Conservation (phyloP, 2,888 invertebrate species). For the Cheilosia pagana region DNA sequence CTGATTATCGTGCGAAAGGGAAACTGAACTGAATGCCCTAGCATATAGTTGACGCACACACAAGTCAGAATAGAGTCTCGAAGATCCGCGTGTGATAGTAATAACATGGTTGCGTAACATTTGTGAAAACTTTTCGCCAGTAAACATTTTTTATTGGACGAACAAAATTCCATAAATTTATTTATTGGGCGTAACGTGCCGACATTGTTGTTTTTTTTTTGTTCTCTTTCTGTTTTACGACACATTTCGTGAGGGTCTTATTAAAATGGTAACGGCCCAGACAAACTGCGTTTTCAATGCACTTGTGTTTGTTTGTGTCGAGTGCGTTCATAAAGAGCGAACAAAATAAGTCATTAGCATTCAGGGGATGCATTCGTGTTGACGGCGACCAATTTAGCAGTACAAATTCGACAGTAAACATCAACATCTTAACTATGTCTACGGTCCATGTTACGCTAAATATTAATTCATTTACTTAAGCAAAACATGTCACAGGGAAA, state of each 20-base stretch:
- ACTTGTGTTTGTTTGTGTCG: neutral
- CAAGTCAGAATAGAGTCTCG: neutral
- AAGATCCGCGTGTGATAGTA: constrained; percentile 14
- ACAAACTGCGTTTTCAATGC: constrained; percentile 36
- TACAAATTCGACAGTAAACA: too few relatives aligned
- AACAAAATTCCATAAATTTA: constrained; percentile 17
- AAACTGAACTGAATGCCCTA: neutral
- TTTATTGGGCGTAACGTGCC: constrained; percentile 1
- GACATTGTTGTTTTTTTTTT: constrained; percentile 6
- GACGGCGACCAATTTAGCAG: too few relatives aligned
- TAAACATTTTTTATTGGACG: constrained; percentile 48
- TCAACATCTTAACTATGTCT: too few relatives aligned
- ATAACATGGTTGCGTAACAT: constrained; percentile 19
- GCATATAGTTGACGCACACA: neutral
- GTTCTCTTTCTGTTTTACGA: constrained; percentile 13
- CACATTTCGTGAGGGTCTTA: constrained; percentile 60
- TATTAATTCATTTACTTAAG: too few relatives aligned
- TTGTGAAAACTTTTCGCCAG: constrained; percentile 27
- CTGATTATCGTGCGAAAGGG: neutral
- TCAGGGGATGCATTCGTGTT: neutral
- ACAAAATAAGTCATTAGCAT: constrained; percentile 33
- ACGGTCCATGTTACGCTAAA: too few relatives aligned
- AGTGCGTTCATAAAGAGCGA: too few relatives aligned
- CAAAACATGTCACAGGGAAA: too few relatives aligned
- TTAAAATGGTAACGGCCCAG: constrained; percentile 25